A percentile compares a stretch with the other conserved stretches of the same genome.
Conservation (phyloP, 2,113 vertebrate species). For the Hemiprocne comata region DNA sequence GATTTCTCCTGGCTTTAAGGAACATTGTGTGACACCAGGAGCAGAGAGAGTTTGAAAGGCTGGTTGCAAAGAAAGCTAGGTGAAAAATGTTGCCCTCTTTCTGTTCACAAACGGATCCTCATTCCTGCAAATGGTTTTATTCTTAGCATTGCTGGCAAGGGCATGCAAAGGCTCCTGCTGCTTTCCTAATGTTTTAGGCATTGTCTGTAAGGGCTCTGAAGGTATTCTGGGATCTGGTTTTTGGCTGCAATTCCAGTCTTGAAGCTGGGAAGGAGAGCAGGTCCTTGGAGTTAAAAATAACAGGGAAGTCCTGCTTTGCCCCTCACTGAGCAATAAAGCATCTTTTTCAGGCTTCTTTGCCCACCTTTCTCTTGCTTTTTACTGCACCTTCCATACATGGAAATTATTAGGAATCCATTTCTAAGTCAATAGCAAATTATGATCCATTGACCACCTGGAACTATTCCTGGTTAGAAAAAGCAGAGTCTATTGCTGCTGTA, state of each 20-base stretch:
- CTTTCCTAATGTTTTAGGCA: background rate
- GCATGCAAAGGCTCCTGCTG: background rate
- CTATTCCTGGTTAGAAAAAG: background rate
- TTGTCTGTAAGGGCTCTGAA: background rate
- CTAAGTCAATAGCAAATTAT: background rate
- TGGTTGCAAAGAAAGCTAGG: background rate
- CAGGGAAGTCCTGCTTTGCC: background rate
- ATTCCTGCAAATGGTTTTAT: background rate
- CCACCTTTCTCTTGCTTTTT: background rate
- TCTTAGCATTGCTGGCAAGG: background rate
- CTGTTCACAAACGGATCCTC: fast-evolving
- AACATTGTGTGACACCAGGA: background rate
- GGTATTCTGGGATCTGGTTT: background rate
- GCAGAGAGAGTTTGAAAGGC: background rate
- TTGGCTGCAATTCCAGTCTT: constrained; percentile 1
- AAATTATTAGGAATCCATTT: constrained; percentile 21
- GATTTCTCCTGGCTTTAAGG: background rate
- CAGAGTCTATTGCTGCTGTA: background rate
- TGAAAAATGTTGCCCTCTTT: background rate
- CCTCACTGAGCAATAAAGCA: background rate
- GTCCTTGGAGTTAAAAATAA: constrained; percentile 13
- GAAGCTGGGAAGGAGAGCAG: background rate
- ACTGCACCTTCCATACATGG: background rate
- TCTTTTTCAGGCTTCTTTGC: background rate
- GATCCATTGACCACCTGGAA: background rate